Percentiles rank a stretch among this genome's conserved stretches.
Evolutionary conservation across 2,113 vertebrate genomes (phyloP).

Genomic region (Pterocles gutturalis): DNA sequence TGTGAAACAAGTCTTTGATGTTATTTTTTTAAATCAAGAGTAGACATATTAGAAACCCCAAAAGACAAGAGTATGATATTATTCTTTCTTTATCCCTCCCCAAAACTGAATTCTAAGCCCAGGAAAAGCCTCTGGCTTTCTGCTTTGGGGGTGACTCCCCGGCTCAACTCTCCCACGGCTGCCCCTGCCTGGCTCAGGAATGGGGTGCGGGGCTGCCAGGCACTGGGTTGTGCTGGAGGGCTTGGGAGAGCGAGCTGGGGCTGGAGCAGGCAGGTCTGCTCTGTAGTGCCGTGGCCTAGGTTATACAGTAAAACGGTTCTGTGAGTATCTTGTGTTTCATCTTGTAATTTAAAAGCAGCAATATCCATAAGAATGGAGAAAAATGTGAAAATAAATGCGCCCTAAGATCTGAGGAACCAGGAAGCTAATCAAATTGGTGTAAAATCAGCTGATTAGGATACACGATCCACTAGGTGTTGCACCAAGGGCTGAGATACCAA

Average conservation of each 20-base stretch:
- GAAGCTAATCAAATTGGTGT: background rate
- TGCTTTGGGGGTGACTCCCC: background rate
- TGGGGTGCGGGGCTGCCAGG: background rate
- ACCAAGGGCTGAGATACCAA: background rate
- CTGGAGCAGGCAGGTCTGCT: accelerated
- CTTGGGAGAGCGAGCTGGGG: accelerated
- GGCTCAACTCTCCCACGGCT: accelerated
- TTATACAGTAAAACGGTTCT: accelerated
- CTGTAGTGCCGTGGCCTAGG: accelerated
- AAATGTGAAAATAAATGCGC: background rate
- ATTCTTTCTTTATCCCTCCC: background rate
- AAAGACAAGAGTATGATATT: background rate
- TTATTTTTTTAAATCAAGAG: background rate
- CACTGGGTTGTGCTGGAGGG: accelerated
- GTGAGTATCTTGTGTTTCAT: background rate
- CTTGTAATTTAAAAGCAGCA: background rate
- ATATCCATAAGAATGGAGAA: background rate
- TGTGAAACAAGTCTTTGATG: background rate
- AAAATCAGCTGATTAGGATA: background rate
- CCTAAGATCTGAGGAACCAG: background rate
- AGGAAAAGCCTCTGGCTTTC: accelerated
- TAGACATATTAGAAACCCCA: background rate
- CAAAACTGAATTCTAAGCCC: background rate
- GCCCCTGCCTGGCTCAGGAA: accelerated
- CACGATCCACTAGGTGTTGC: background rate